Evolutionary conservation across 2,797 vertebrate genomes (phyloP).

Genomic region (Rhadinocentrus ornatus): DNA sequence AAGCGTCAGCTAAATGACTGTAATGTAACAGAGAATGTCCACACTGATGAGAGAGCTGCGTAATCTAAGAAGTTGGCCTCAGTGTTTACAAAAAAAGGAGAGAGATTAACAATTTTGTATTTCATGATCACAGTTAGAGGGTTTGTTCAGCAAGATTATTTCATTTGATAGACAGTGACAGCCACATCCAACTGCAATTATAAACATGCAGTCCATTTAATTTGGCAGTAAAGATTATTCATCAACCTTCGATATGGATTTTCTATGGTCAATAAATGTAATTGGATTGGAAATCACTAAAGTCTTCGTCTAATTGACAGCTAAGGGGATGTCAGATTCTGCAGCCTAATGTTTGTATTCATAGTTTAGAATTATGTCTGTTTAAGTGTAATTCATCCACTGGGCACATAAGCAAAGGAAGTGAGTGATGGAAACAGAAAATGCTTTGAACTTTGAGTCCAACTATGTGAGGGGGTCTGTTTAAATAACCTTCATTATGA

Average conservation of each 20-base stretch:
- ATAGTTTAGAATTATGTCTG: constrained; percentile 18
- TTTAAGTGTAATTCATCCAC: neutral
- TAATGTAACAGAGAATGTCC: neutral
- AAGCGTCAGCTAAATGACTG: no score
- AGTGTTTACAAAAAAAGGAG: constrained; percentile 22
- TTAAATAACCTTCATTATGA: constrained; percentile 69
- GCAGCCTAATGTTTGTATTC: constrained; percentile 31
- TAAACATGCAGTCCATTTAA: constrained; percentile 73
- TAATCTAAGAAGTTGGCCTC: constrained; percentile 23
- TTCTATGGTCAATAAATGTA: constrained; percentile 78
- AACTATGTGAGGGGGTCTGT: constrained; percentile 16
- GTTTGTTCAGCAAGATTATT: constrained; percentile 77
- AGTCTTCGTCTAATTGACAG: constrained; percentile 65
- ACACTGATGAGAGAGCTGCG: constrained; percentile 6
- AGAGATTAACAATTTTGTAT: constrained; percentile 59
- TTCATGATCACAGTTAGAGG: constrained; percentile 69
- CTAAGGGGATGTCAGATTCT: constrained; percentile 47
- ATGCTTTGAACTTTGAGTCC: constrained; percentile 37
- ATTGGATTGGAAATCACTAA: constrained; percentile 81
- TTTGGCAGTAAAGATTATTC: constrained; percentile 79
- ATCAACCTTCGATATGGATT: constrained; percentile 77
- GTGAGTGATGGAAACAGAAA: constrained; percentile 1
- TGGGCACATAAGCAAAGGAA: neutral
- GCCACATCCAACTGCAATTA: constrained; percentile 80
- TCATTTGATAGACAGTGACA: constrained; percentile 74